Evolutionary conservation across 2,113 vertebrate genomes (phyloP).

Genomic region (Cynocephalus volans): DNA sequence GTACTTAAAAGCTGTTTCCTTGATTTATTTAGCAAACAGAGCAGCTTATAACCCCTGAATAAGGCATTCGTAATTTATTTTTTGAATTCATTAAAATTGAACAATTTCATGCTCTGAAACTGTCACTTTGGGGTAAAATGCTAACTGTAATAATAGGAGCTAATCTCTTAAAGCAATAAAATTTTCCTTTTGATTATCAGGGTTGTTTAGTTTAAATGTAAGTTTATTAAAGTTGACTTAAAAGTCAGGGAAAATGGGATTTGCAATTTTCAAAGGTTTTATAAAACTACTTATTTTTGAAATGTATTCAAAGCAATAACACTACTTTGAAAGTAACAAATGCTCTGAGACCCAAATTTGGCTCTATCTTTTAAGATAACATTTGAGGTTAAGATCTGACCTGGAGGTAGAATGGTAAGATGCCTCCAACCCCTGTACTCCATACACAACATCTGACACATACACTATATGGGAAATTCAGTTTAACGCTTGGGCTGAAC

Average conservation of each 20-base stretch:
- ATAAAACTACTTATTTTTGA: not conserved
- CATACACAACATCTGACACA: not conserved
- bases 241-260: conserved; percentile 30
- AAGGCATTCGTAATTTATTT: conserved; percentile 16
- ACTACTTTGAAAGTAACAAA: conserved; percentile 40
- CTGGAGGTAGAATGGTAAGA: not conserved
- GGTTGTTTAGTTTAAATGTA: conserved; percentile 38
- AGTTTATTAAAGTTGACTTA: conserved; percentile 60
- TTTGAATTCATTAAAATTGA: not conserved
- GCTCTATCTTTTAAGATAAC: not conserved
- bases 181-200: conserved; percentile 37
- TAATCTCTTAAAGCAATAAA: conserved; percentile 61
- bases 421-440: not conserved
- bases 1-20: conserved; percentile 9
- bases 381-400: conserved; percentile 20
- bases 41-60: conserved; percentile 1
- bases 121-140: conserved; percentile 1
- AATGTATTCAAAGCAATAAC: not conserved
- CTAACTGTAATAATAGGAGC: conserved; percentile 16
- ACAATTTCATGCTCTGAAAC: conserved; percentile 31
- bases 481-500: not conserved
- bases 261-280: conserved; percentile 43
- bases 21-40: conserved; percentile 45
- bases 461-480: not conserved
- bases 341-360: not conserved